Evolutionary conservation across 2,113 vertebrate genomes (phyloP).

Genomic region (Tamias sibiricus): DNA sequence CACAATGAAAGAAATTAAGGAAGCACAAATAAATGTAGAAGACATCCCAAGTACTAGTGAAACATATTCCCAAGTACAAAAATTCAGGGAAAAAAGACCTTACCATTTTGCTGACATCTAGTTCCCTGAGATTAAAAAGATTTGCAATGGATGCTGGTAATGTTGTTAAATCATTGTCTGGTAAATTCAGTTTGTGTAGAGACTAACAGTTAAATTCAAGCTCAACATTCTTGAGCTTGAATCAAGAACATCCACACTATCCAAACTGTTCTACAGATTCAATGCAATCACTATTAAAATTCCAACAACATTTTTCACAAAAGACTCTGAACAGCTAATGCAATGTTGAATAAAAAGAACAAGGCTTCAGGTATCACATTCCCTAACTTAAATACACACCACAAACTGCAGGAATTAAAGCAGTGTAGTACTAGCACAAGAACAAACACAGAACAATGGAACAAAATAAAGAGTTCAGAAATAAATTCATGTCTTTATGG

Average conservation of each 20-base stretch:
- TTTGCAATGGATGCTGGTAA: slow-evolving; percentile 97
- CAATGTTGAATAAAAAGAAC: neutral
- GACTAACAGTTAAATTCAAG: slow-evolving; percentile 96
- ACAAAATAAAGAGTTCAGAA: neutral
- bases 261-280: neutral
- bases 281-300: neutral
- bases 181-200: slow-evolving; percentile 97
- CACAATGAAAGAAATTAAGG: neutral
- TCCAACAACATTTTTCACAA: neutral
- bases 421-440: neutral
- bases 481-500: neutral
- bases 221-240: neutral
- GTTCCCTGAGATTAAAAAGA: slow-evolving; percentile 99
- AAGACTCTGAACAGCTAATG: neutral
- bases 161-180: slow-evolving; percentile 97
- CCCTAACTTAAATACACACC: neutral
- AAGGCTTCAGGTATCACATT: neutral
- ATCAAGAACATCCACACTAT: no score
- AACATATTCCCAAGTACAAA: slow-evolving; percentile 38
- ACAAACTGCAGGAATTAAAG: neutral
- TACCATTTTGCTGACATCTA: slow-evolving; percentile 99
- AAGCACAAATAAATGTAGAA: neutral
- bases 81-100: slow-evolving; percentile 80
- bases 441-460: neutral
- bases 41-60: neutral